A percentile compares a stretch with the other conserved stretches of the same genome.
Conservation (phyloP, 64 coral and sea anemone genomes). For the Dendronephthya gigantea region DNA sequence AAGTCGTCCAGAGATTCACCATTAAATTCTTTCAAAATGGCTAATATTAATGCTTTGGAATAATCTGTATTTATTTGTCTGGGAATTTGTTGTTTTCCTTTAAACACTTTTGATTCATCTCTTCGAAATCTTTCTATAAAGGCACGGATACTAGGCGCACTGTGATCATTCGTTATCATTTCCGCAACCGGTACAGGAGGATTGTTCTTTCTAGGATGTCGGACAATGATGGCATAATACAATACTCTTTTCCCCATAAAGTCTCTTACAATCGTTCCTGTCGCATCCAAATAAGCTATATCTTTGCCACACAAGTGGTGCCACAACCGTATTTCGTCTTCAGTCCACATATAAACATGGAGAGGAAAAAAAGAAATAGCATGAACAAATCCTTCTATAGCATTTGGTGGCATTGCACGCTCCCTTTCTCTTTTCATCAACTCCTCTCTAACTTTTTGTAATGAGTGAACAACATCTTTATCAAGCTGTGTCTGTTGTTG, state of each 20-base stretch:
- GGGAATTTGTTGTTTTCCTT: not conserved
- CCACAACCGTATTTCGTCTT: conserved; percentile 39
- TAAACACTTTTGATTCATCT: not conserved
- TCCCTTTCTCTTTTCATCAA: not conserved
- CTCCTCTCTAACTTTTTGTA: not conserved
- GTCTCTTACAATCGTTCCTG: conserved; percentile 2
- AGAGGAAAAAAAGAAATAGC: not conserved
- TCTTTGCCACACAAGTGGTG: conserved; percentile 6
- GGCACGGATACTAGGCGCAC: not conserved
- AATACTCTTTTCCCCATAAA: conserved; percentile 5
- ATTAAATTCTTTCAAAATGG: not conserved
- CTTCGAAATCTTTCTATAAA: not conserved
- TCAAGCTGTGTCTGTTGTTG: not conserved
- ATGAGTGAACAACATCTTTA: not conserved
- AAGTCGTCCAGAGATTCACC: not conserved
- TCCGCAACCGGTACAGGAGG: conserved; percentile 31
- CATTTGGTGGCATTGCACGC: not conserved
- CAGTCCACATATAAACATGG: conserved; percentile 22
- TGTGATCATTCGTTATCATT: conserved; percentile 15
- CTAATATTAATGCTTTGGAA: not conserved
- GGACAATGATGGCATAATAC: conserved; percentile 30
- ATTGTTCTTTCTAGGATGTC: not conserved
- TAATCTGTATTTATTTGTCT: not conserved
- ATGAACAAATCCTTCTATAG: conserved; percentile 25
- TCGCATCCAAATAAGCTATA: conserved; percentile 15